phyloP scores from a whole-genome alignment of 2,113 vertebrate genomes.

The Dromaius novaehollandiae region DNA sequence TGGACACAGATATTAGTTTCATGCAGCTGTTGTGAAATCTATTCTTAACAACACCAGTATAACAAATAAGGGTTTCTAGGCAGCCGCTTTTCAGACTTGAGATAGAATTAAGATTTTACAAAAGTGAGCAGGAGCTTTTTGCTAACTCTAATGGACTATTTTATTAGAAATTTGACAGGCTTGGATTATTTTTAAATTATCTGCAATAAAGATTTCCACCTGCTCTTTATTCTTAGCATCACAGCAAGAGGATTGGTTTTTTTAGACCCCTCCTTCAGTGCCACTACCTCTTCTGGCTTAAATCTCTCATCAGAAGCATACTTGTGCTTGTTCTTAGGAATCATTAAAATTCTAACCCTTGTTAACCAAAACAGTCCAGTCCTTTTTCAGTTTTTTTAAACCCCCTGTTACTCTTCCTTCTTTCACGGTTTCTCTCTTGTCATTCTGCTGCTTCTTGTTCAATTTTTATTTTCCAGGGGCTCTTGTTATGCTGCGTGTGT shows the following conservation, averaged over 20 bases:
- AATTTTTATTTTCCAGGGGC: not conserved
- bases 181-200: constrained; percentile 65
- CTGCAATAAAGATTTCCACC: constrained; percentile 52
- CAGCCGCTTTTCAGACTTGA: constrained; percentile 25
- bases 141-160: not conserved
- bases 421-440: not conserved
- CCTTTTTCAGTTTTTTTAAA: not conserved
- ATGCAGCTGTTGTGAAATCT: constrained; percentile 9
- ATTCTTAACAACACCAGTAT: constrained; percentile 20
- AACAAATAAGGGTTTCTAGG: constrained; percentile 48
- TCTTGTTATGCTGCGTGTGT: not conserved
- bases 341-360: constrained; percentile 47
- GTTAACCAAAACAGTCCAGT: constrained; percentile 13
- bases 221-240: constrained; percentile 52
- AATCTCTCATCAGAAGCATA: constrained; percentile 49
- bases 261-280: constrained; percentile 42
- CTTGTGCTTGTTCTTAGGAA: constrained; percentile 56
- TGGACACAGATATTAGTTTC: not conserved
- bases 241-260: constrained; percentile 29
- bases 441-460: constrained; percentile 16
- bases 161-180: not conserved
- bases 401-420: constrained; percentile 8
- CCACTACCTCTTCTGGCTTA: not conserved
- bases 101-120: not conserved
- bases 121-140: constrained; percentile 16